A percentile compares a stretch with the other conserved stretches of the same genome.
phyloP scores from a whole-genome alignment of 2,797 vertebrate genomes.

The Megalops cyprinoides region DNA sequence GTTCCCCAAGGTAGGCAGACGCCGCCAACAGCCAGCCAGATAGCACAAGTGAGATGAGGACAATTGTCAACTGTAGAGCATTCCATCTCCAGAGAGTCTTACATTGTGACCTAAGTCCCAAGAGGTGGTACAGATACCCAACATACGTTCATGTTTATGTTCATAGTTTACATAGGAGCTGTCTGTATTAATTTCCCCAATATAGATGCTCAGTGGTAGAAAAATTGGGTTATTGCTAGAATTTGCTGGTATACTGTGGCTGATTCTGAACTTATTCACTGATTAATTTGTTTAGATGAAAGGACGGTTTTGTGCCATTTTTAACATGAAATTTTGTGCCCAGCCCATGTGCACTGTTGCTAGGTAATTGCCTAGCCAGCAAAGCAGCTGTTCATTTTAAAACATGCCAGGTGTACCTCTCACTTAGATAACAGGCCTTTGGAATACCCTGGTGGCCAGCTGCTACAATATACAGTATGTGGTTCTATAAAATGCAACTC shows the following conservation, averaged over 20 bases:
- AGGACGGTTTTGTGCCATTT: background rate
- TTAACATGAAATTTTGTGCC: background rate
- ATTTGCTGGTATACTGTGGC: too few relatives aligned
- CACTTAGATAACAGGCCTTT: background rate
- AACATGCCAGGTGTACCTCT: background rate
- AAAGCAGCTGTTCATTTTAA: background rate
- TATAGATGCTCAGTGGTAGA: too few relatives aligned
- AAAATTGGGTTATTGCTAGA: too few relatives aligned
- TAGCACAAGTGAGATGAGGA: background rate
- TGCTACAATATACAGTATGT: background rate
- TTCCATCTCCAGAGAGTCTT: too few relatives aligned
- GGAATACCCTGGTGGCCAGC: background rate
- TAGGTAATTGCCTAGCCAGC: background rate
- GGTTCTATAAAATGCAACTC: background rate
- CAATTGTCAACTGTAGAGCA: too few relatives aligned
- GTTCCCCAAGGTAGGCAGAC: slow-evolving; percentile 84
- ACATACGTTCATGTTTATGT: too few relatives aligned
- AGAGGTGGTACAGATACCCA: too few relatives aligned
- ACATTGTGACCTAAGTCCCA: too few relatives aligned
- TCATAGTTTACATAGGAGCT: too few relatives aligned
- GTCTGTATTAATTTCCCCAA: too few relatives aligned
- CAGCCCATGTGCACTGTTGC: background rate
- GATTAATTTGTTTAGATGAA: too few relatives aligned
- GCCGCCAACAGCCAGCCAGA: background rate
- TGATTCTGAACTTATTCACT: too few relatives aligned